Conservation (phyloP, 92 coral and sea anemone species). For the Meandrina meandrites region DNA sequence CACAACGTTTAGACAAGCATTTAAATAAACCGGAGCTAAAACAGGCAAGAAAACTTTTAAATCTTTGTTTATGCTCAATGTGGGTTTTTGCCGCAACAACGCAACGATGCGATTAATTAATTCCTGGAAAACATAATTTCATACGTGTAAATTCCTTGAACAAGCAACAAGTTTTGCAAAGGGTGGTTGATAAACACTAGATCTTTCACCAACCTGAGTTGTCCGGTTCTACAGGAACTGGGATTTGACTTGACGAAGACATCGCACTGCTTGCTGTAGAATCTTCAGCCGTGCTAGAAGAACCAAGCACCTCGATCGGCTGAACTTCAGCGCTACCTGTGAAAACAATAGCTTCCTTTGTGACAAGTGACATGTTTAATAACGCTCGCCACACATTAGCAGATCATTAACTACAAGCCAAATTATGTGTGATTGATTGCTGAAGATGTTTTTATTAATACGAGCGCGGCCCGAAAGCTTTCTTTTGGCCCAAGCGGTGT, state of each 20-base stretch:
- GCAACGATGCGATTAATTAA: background rate
- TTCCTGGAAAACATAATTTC: conserved; percentile 5
- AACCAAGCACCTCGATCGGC: conserved; percentile 30
- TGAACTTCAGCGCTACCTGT: conserved; percentile 16
- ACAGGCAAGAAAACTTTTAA: background rate
- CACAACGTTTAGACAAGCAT: background rate
- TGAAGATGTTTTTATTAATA: background rate
- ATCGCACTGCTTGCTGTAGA: conserved; percentile 20
- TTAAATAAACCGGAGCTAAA: background rate
- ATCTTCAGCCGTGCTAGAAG: conserved; percentile 48
- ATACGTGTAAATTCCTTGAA: background rate
- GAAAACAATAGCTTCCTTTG: conserved; percentile 28
- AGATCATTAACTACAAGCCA: background rate
- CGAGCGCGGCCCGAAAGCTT: background rate
- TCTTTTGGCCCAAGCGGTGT: background rate
- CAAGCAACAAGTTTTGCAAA: background rate
- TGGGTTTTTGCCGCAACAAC: background rate
- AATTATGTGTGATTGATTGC: background rate
- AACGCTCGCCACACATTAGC: background rate
- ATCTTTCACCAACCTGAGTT: conserved; percentile 9
- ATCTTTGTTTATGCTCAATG: background rate
- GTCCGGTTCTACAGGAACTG: conserved; percentile 11
- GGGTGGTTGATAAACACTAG: background rate
- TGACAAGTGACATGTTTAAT: conserved; percentile 16
- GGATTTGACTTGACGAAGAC: conserved; percentile 33